Evolutionary conservation across 2,113 vertebrate species (phyloP), one percentile per base, ranked within the genome.

Genomic region (Nesogale talazaci): DNA sequence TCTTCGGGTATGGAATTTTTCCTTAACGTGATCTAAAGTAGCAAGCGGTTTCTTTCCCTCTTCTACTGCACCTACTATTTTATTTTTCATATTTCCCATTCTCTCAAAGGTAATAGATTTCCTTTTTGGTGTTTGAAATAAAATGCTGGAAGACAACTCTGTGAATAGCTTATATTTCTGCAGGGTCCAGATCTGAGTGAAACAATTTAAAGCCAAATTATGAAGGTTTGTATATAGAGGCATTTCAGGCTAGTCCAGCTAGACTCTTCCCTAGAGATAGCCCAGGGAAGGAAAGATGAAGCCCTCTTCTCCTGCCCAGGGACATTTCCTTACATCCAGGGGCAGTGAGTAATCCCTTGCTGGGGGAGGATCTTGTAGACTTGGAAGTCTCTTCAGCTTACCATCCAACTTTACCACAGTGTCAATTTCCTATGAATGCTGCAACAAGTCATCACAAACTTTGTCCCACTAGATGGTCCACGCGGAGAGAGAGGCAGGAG

Each of bases 41-140:
- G 69, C n/a, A 52, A 52, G 46, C 46, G 42, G 4, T 46, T 83
- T 25, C 52, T 83, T 83, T 46, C 63, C 10, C 19, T 61, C 29
- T 94, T n/a, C 88, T 74, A 29, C 17, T 8, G 10, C 5, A 15
- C 11, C n/a, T 56, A 46, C 7, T 74, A 20, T 36, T 90, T 83
- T 36, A 61, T 69, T 87, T 87, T 83, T 84, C 17, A 67, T 17
- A 20, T 83, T 63, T 93, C 76, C 38, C 76, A 7, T 65, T 85
- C 22, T 63, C 31, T 61, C 59, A 46, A 82, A 89, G 22, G 5
- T 38, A 82, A 81, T 67, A 59, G 34, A 15, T 70, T 6, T 3
- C 22, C 27, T 40, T 56, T 72, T 70, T 79, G 31, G 1, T 77
- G 19, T 69, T 72, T 91, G 19, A 57, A 86, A 65, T 83, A 70